Percentiles rank a stretch among this genome's conserved stretches.
Conservation (phyloP, 2,888 invertebrate genomes). For the Lithosia quadra region DNA sequence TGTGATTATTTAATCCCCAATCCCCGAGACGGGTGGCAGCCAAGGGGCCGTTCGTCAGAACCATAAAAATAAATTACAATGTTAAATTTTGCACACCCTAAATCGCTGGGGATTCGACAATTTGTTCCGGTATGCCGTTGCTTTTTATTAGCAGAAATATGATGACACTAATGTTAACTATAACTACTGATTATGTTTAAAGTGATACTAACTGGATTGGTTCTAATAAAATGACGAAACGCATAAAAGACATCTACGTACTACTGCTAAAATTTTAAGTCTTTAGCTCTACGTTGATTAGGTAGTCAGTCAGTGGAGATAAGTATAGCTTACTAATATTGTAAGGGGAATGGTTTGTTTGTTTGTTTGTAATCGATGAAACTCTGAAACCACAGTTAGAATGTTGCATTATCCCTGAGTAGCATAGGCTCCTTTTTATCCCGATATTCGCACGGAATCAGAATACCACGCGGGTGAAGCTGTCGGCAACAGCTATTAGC, state of each 20-base stretch:
- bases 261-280: background rate
- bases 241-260: background rate
- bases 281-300: too few relatives aligned
- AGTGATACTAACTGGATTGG: slow-evolving; percentile 12
- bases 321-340: too few relatives aligned
- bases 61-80: slow-evolving; percentile 85
- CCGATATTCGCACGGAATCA: too few relatives aligned
- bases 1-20: slow-evolving; percentile 77
- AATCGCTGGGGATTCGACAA: slow-evolving; percentile 74
- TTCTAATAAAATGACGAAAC: background rate
- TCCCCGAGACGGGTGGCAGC: slow-evolving; percentile 65
- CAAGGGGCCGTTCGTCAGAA: slow-evolving; percentile 64
- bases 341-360: too few relatives aligned
- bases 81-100: slow-evolving; percentile 83
- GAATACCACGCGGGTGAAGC: too few relatives aligned
- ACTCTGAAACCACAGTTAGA: too few relatives aligned
- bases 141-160: slow-evolving; percentile 73
- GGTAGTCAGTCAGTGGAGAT: too few relatives aligned
- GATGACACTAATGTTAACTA: slow-evolving; percentile 60
- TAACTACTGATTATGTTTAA: slow-evolving; percentile 55
- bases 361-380: too few relatives aligned
- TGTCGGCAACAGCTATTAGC: too few relatives aligned
- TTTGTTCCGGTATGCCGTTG: slow-evolving; percentile 77
- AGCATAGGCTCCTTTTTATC: too few relatives aligned
- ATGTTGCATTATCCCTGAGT: too few relatives aligned